These are phyloP conservation scores for Pedetes capensis DNA, from an alignment of 2,113 vertebrate genomes.

Conservation along the genomic window DNA sequence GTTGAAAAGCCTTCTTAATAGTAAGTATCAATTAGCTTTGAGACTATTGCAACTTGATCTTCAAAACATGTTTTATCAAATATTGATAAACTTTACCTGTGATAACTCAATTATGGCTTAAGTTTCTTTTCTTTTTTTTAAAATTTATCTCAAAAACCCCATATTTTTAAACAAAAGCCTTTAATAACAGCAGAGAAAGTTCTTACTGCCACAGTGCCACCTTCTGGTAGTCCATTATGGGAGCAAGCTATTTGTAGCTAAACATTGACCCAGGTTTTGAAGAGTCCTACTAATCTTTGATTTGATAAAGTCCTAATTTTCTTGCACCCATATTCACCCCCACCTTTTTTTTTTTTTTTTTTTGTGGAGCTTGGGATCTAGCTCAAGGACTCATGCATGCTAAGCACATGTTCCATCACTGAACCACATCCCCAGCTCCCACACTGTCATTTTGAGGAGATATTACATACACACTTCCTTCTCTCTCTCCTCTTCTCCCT, in stretches of 20 bases:
- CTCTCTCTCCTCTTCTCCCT: too few relatives aligned
- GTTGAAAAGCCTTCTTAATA: background rate
- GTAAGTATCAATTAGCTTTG: background rate
- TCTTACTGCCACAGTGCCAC: constrained; percentile 62
- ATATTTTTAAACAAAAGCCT: constrained; percentile 57
- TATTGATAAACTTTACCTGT: constrained; percentile 35
- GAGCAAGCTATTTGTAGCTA: background rate
- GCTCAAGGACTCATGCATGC: background rate
- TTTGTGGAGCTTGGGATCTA: background rate
- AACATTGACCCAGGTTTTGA: constrained; percentile 16
- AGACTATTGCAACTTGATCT: background rate
- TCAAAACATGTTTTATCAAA: background rate
- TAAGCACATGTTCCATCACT: background rate
- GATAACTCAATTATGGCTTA: background rate
- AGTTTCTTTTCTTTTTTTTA: constrained; percentile 41
- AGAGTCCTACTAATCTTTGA: background rate
- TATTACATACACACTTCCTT: too few relatives aligned
- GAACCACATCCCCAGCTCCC: background rate
- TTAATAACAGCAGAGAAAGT: background rate
- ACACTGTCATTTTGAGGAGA: constrained; percentile 41
- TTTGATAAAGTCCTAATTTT: constrained; percentile 44
- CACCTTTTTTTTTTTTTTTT: background rate
- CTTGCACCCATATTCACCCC: too few relatives aligned
- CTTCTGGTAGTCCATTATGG: constrained; percentile 24
- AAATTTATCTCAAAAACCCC: constrained; percentile 4